Conservation (phyloP, 2,888 invertebrate species). For the Lymantria dispar region DNA sequence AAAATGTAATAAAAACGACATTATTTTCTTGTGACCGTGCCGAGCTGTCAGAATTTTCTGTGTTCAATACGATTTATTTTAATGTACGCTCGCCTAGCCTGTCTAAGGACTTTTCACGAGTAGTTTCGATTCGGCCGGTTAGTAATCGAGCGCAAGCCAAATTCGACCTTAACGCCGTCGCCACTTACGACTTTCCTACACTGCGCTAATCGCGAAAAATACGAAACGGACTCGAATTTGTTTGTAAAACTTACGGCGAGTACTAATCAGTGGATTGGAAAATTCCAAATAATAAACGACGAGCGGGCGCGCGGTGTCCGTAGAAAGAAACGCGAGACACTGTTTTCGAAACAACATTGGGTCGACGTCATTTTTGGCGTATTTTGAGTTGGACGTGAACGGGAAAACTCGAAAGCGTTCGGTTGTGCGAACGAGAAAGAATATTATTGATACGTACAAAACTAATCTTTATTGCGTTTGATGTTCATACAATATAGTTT, state of each 20-base stretch:
- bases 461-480: conserved; percentile 58
- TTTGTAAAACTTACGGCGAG: conserved; percentile 76
- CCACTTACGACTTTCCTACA: conserved; percentile 74
- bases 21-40: conserved; percentile 76
- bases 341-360: conserved; percentile 79
- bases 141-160: conserved; percentile 43
- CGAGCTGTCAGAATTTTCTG: conserved; percentile 80
- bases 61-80: conserved; percentile 51
- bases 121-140: conserved; percentile 57
- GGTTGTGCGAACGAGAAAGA: conserved; percentile 70
- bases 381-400: conserved; percentile 80
- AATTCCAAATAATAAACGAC: conserved; percentile 81
- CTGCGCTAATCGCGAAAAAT: conserved; percentile 77
- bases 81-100: conserved; percentile 25
- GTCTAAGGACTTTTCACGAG: conserved; percentile 23
- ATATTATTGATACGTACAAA: conserved; percentile 48
- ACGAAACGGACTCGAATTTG: conserved; percentile 74
- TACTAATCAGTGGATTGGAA: conserved; percentile 83
- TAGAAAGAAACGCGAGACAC: conserved; percentile 74
- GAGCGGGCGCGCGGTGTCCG: conserved; percentile 69
- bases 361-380: conserved; percentile 82
- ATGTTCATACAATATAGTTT: conserved; percentile 54
- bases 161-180: conserved; percentile 53
- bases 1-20: conserved; percentile 82
- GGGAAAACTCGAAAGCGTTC: conserved; percentile 81